Evolutionary conservation across 2,797 vertebrate species (phyloP), one percentile per base, ranked within the genome.

Genomic region (Aulostomus chinensis): DNA sequence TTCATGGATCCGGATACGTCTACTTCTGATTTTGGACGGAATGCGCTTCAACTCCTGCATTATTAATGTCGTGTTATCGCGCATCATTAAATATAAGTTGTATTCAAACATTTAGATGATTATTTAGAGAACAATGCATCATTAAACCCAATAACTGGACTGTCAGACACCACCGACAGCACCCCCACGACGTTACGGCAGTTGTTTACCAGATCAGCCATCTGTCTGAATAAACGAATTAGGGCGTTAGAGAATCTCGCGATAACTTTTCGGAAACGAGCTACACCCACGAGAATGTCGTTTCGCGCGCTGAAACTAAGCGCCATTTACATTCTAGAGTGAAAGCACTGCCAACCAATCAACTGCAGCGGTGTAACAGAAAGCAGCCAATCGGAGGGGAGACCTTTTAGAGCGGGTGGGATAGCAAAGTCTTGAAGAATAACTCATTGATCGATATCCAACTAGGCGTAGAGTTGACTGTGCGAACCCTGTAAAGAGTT

Each of bases 281-380:
- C 84, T 80, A 57, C 80, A 69, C 81, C 82, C 81, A 87, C 91
- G 92, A 91, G 91, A 92, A 51, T 66, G 70, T 68, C 48, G 54
- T 93, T 93, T 93, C 92, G 91, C 92, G 92, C 91, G 91, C 92
- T 92, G 83, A 78, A 56, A 18, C 67, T 83, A 86, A 87, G 86
- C 86, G 81, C 89, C 90, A 80, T 66, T 81, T 82, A 71, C 60
- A 48, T 12, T 30, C 0, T 0, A 31, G 68, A 89, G 38, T 36
- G 89, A 87, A 81, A 58, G 30, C 31, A 4, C 1, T 5, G 0
- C 1, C 0, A 16, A 0, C 91, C 86, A 84, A 89, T 91, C 2
- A 41, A 3, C 1, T 2, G 0, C 0, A 3, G 2, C 0, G 8
- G 16, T 8, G 4, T 0, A 7, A 33, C 35, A 0, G 0, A 0